Conservation (phyloP, 2,113 vertebrate genomes). For the Leuciscus idus region DNA sequence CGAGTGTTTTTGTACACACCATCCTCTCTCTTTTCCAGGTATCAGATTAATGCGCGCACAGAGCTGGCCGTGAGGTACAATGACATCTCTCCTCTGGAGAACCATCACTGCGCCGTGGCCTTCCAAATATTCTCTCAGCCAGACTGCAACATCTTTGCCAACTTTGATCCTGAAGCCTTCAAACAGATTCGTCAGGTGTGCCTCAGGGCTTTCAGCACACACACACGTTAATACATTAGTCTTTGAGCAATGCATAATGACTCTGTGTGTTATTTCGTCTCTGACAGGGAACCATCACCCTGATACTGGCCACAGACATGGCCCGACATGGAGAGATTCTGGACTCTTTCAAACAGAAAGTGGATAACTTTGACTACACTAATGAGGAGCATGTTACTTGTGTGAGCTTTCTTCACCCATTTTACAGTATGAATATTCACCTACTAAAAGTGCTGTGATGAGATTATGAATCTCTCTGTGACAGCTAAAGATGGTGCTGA, state of each 20-base stretch:
- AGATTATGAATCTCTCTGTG: background rate
- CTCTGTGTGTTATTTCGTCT: background rate
- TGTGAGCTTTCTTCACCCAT: slow-evolving; percentile 68
- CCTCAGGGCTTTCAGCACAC: background rate
- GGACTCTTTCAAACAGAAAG: slow-evolving; percentile 89
- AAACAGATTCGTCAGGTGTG: slow-evolving; percentile 89
- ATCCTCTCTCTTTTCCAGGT: slow-evolving; percentile 69
- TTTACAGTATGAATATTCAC: background rate
- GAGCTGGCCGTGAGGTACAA: slow-evolving; percentile 93
- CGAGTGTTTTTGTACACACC: background rate
- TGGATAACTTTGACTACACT: slow-evolving; percentile 86
- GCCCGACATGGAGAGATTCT: slow-evolving; percentile 91
- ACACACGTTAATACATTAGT: background rate
- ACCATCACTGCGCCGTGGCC: slow-evolving; percentile 93
- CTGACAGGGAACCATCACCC: slow-evolving; percentile 86
- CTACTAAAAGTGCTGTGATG: background rate
- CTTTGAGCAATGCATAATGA: background rate
- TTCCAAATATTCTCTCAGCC: slow-evolving; percentile 91
- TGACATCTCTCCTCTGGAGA: slow-evolving; percentile 93
- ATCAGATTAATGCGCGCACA: slow-evolving; percentile 92
- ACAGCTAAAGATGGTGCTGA: slow-evolving; percentile 93
- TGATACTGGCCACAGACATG: slow-evolving; percentile 97
- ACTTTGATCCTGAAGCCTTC: slow-evolving; percentile 82
- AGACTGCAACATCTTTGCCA: slow-evolving; percentile 90
- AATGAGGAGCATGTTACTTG: slow-evolving; percentile 87